Evolutionary conservation across 2,888 invertebrate genomes (phyloP).

Genomic region (Chrysolina haemoptera): DNA sequence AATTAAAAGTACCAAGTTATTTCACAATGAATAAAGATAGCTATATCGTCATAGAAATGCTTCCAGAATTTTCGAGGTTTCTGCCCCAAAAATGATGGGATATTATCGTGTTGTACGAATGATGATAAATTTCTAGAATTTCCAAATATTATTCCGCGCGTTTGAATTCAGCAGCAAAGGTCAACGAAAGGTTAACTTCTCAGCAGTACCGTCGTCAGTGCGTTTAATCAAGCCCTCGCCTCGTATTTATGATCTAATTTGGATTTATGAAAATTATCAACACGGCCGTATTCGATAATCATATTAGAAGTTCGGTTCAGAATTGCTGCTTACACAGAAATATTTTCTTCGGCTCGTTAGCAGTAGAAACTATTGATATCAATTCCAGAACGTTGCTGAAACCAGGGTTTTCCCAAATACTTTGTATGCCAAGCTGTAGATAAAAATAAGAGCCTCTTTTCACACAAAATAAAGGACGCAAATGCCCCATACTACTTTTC

Average conservation of each 20-base stretch:
- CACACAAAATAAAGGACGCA: too few species aligned
- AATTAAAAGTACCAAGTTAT: too few species aligned
- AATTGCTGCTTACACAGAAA: background rate
- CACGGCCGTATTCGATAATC: slow-evolving; percentile 7
- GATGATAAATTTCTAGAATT: background rate
- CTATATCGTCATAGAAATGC: too few species aligned
- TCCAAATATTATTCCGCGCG: slow-evolving; percentile 9
- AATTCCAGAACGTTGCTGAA: background rate
- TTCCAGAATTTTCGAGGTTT: background rate
- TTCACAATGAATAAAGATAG: too few species aligned
- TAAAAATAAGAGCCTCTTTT: too few species aligned
- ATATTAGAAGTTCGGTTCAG: background rate
- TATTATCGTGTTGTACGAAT: background rate
- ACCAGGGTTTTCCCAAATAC: too few species aligned
- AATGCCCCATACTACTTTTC: too few species aligned
- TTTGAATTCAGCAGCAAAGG: background rate
- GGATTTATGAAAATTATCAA: slow-evolving; percentile 17
- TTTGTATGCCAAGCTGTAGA: too few species aligned
- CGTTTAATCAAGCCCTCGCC: slow-evolving; percentile 8
- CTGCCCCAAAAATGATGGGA: too few species aligned
- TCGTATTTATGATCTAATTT: slow-evolving; percentile 16
- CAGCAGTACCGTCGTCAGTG: slow-evolving; percentile 3
- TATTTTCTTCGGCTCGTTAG: slow-evolving; percentile 6
- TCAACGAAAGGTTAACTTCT: slow-evolving; percentile 12
- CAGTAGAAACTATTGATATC: background rate